These are phyloP conservation scores for Callimorpha dominula DNA, from an alignment of 2,888 invertebrate species.

Conservation along the genomic window DNA sequence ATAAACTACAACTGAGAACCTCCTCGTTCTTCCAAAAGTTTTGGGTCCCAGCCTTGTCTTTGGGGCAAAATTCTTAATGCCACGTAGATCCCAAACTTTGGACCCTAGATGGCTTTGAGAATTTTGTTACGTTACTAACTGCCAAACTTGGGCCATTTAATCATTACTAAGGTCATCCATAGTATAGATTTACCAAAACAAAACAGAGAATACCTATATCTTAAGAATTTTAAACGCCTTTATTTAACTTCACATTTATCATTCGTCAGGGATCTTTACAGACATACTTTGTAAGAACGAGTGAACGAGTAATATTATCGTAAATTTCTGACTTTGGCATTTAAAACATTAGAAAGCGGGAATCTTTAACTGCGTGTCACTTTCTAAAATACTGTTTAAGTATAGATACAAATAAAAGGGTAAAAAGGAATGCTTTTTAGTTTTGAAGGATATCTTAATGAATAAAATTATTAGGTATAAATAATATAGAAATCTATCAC, in stretches of 20 bases:
- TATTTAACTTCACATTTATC: slow-evolving; percentile 1
- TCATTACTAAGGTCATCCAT: neutral
- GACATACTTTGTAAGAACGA: slow-evolving; percentile 13
- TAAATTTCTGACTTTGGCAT: slow-evolving; percentile 21
- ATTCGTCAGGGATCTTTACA: neutral
- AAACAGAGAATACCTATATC: neutral
- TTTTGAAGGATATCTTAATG: slow-evolving; percentile 8
- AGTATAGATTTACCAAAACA: neutral
- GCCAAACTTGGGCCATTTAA: neutral
- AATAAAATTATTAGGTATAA: neutral
- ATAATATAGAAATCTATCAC: neutral
- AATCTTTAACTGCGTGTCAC: slow-evolving; percentile 11
- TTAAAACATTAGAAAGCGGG: slow-evolving; percentile 21
- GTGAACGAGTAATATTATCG: slow-evolving; percentile 31
- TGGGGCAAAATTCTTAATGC: no score
- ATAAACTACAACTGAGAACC: no score
- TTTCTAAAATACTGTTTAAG: slow-evolving; percentile 28
- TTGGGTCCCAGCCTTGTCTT: no score
- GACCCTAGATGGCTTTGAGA: no score
- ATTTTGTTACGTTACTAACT: neutral
- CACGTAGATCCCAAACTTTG: no score
- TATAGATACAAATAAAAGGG: neutral
- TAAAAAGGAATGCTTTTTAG: slow-evolving; percentile 28
- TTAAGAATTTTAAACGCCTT: slow-evolving; percentile 4
- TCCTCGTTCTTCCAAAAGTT: no score